These are phyloP conservation scores for Cavia aperea DNA, from an alignment of 2,113 vertebrate species.

Conservation along the genomic window DNA sequence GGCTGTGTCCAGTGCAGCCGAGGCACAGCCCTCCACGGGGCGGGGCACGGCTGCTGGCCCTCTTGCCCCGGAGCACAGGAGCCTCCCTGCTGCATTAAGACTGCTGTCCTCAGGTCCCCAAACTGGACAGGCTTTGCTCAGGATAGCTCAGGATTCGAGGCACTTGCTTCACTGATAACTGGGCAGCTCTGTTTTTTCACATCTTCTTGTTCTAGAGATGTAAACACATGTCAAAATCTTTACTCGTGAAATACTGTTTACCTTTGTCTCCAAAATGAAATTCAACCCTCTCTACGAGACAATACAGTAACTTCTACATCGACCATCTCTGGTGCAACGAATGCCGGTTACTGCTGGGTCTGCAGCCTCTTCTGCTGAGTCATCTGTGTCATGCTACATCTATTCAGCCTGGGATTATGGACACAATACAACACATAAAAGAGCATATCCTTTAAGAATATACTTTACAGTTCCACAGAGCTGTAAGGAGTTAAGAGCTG, in stretches of 20 bases:
- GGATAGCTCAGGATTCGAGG: not conserved
- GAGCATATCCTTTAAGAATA: not conserved
- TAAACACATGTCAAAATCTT: not conserved
- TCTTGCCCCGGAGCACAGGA: not conserved
- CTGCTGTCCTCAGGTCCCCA: not conserved
- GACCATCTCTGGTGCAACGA: not conserved
- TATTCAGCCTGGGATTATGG: not conserved
- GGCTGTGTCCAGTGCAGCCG: not conserved
- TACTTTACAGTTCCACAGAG: not conserved
- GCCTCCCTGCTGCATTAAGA: too few relatives aligned
- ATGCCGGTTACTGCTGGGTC: not conserved
- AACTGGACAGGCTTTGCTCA: not conserved
- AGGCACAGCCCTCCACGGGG: not conserved
- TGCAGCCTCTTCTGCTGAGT: not conserved
- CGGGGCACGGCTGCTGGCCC: not conserved
- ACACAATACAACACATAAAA: not conserved
- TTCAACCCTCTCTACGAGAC: not conserved
- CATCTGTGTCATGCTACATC: not conserved
- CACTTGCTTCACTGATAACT: not conserved
- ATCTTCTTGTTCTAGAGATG: not conserved
- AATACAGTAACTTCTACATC: not conserved
- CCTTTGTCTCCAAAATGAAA: not conserved
- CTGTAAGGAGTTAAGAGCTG: not conserved
- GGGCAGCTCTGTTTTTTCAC: not conserved
- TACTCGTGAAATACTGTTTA: not conserved